These are phyloP conservation scores for Chelonoidis abingdonii DNA, from an alignment of 2,113 vertebrate species.

Conservation along the genomic window DNA sequence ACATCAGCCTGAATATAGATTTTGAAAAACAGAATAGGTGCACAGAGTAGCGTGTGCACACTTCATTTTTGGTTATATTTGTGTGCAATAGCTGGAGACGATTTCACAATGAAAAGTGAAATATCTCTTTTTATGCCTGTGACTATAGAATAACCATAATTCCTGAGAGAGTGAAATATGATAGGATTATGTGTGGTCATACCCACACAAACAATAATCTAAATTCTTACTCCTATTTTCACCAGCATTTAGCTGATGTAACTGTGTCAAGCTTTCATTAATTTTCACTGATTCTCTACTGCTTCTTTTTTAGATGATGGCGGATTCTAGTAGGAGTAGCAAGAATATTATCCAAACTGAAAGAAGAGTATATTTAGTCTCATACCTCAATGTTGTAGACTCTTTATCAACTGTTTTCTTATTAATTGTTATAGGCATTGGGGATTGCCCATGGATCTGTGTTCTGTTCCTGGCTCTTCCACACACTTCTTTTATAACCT, in stretches of 20 bases:
- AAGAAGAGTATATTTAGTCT: background rate
- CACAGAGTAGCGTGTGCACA: conserved; percentile 23
- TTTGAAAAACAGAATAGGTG: background rate
- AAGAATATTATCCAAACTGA: background rate
- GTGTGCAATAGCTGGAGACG: background rate
- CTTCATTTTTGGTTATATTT: background rate
- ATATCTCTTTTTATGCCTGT: conserved; percentile 28
- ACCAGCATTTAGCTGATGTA: background rate
- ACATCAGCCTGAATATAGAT: background rate
- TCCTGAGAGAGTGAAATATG: conserved; percentile 11
- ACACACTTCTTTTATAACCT: background rate
- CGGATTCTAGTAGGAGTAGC: conserved; percentile 24
- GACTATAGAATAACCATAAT: conserved; percentile 1
- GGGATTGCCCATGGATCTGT: background rate
- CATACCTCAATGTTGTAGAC: background rate
- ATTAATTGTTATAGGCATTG: background rate
- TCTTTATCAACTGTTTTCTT: background rate
- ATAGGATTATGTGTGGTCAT: conserved; percentile 23
- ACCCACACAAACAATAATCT: conserved; percentile 13
- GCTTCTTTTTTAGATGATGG: background rate
- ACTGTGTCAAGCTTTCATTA: conserved; percentile 8
- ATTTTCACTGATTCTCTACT: conserved; percentile 56
- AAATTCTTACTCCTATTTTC: conserved; percentile 36
- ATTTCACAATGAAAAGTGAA: conserved; percentile 11
- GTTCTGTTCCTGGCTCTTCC: background rate